Evolutionary conservation across 2,888 invertebrate species (phyloP).

Genomic region (Eulithis testata): DNA sequence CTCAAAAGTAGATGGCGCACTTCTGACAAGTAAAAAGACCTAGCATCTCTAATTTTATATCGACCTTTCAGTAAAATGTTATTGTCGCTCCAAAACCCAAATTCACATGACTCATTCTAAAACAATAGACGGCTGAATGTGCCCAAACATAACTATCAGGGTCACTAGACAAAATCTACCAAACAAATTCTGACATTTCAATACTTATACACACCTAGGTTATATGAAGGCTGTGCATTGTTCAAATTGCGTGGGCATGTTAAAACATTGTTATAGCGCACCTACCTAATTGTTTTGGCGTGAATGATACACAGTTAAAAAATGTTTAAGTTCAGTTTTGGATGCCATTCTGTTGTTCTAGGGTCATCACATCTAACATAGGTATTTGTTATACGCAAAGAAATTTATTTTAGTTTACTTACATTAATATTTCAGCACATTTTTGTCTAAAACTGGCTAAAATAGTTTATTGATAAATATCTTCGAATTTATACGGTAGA

Average conservation of each 20-base stretch:
- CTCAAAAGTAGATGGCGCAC: constrained; percentile 14
- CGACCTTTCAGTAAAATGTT: constrained; percentile 3
- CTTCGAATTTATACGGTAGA: too few relatives aligned
- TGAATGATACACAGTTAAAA: constrained; percentile 1
- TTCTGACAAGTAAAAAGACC: neutral
- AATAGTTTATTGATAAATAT: too few relatives aligned
- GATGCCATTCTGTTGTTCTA: too few relatives aligned
- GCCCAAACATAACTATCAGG: constrained; percentile 24
- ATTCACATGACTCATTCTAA: constrained; percentile 24
- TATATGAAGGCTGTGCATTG: constrained; percentile 30
- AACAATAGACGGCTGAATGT: constrained; percentile 24
- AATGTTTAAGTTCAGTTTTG: neutral
- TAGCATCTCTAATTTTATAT: neutral
- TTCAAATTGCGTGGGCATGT: constrained; percentile 17
- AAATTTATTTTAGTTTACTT: too few relatives aligned
- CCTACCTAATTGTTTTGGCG: constrained; percentile 16
- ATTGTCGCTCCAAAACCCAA: neutral
- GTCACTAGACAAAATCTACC: constrained; percentile 25
- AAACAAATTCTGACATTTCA: constrained; percentile 38
- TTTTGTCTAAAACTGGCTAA: too few relatives aligned
- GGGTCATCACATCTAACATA: too few relatives aligned
- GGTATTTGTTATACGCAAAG: too few relatives aligned
- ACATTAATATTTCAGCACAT: too few relatives aligned
- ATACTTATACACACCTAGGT: constrained; percentile 15
- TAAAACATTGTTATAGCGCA: constrained; percentile 12